Conservation (phyloP, 2,888 invertebrate species). For the Chesias legatella region DNA sequence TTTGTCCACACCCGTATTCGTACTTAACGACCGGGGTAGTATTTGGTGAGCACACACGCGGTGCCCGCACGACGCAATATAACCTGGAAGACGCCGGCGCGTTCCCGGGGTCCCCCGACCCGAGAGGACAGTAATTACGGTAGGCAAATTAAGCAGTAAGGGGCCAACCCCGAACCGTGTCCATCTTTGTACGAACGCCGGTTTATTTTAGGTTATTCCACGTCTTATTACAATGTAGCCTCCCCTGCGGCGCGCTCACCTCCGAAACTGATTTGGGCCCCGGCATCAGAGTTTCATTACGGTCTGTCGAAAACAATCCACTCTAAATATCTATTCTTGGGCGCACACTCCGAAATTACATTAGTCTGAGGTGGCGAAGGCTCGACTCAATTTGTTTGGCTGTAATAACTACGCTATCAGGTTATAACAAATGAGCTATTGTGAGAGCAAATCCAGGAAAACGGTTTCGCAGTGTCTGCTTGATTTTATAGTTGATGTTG, state of each 20-base stretch:
- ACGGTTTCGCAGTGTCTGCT: slow-evolving; percentile 67
- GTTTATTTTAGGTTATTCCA: slow-evolving; percentile 79
- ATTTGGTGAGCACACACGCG: slow-evolving; percentile 77
- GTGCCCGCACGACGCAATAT: slow-evolving; percentile 77
- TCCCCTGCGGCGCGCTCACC: slow-evolving; percentile 78
- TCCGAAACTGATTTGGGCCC: slow-evolving; percentile 76
- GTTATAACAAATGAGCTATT: slow-evolving; percentile 80
- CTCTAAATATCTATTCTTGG: slow-evolving; percentile 81
- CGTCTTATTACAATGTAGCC: slow-evolving; percentile 79
- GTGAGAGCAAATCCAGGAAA: slow-evolving; percentile 73
- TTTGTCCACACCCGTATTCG: slow-evolving; percentile 80
- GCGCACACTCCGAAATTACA: slow-evolving; percentile 77
- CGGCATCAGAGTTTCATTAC: slow-evolving; percentile 80
- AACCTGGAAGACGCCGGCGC: slow-evolving; percentile 75
- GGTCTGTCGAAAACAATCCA: slow-evolving; percentile 81
- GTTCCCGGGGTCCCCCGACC: slow-evolving; percentile 72
- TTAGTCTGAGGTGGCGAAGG: slow-evolving; percentile 81
- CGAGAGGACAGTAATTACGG: slow-evolving; percentile 81
- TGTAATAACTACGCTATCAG: slow-evolving; percentile 78
- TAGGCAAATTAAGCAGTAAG: slow-evolving; percentile 82
- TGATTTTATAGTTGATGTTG: slow-evolving; percentile 52
- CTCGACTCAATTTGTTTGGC: slow-evolving; percentile 80
- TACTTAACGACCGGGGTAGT: slow-evolving; percentile 77
- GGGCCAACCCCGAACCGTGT: slow-evolving; percentile 58
- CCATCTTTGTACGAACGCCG: slow-evolving; percentile 45